Conservation (phyloP, 2,113 vertebrate genomes). For the Nettapus auritus region DNA sequence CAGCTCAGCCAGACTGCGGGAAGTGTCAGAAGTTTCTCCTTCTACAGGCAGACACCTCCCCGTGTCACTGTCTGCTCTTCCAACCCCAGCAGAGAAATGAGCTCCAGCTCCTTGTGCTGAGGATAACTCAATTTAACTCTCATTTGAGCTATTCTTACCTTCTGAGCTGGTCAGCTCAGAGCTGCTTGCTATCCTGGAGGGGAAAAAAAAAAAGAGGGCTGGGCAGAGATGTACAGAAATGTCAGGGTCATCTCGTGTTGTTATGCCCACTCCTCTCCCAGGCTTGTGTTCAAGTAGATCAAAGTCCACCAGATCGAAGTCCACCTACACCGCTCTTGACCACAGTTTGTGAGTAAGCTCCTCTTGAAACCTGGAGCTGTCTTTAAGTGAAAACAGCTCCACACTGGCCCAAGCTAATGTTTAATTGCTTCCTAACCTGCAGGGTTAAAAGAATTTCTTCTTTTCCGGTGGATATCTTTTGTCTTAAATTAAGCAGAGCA, state of each 20-base stretch:
- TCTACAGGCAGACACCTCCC: background rate
- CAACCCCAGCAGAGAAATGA: background rate
- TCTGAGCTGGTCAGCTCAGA: background rate
- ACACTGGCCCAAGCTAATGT: background rate
- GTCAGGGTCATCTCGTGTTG: background rate
- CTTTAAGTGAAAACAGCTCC: background rate
- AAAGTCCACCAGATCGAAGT: background rate
- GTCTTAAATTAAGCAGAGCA: slow-evolving; percentile 37
- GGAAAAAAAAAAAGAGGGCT: background rate
- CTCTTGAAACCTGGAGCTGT: background rate
- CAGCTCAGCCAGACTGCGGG: background rate
- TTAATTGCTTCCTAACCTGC: background rate
- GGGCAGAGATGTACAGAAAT: background rate
- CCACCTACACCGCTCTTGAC: background rate
- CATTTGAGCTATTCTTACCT: slow-evolving; percentile 8
- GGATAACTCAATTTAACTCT: slow-evolving; percentile 1
- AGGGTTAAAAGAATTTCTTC: background rate
- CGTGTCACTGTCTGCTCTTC: background rate
- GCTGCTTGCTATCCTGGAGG: background rate
- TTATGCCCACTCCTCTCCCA: background rate
- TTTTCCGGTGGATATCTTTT: slow-evolving; percentile 29
- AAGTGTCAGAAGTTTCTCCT: background rate
- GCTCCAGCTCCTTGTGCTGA: background rate
- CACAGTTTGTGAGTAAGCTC: background rate
- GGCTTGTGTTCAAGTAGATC: background rate